These are phyloP conservation scores for Drosophila pegasa DNA, from an alignment of 2,888 invertebrate genomes.

Conservation along the genomic window DNA sequence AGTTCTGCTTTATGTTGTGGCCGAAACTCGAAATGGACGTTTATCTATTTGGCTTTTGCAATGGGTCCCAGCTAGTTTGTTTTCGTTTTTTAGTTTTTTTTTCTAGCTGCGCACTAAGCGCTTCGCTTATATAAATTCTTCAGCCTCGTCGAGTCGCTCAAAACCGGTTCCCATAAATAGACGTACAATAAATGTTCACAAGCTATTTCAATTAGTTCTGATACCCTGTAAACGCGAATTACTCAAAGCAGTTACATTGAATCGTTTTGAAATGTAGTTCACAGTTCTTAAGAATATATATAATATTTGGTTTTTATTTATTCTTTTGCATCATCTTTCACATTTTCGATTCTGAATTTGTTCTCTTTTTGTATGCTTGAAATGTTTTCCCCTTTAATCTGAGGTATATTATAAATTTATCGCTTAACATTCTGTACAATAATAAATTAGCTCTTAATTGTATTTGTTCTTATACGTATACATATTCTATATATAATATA, in stretches of 20 bases:
- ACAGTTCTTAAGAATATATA: not conserved
- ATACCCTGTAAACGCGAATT: slow-evolving; percentile 38
- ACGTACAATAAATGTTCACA: slow-evolving; percentile 57
- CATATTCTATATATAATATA: not conserved
- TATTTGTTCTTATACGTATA: not conserved
- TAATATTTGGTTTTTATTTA: too few relatives aligned
- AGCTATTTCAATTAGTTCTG: slow-evolving; percentile 70
- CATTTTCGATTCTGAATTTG: not conserved
- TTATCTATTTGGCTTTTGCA: slow-evolving; percentile 32
- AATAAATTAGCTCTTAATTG: slow-evolving; percentile 1
- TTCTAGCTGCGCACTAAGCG: slow-evolving; percentile 30
- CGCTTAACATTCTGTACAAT: not conserved
- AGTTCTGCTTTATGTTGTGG: slow-evolving; percentile 14
- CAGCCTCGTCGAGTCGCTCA: slow-evolving; percentile 27
- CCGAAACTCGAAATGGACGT: slow-evolving; percentile 39
- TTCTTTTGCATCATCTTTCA: too few relatives aligned
- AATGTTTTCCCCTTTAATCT: not conserved
- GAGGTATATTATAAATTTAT: not conserved
- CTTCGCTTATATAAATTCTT: slow-evolving; percentile 44
- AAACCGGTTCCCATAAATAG: slow-evolving; percentile 65
- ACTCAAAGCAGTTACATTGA: not conserved
- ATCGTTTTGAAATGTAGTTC: too few relatives aligned
- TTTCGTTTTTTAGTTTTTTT: not conserved
- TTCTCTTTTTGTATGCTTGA: not conserved
- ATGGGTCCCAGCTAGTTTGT: slow-evolving; percentile 48